phyloP scores from a whole-genome alignment of 2,888 invertebrate species.

The Cerceris rybyensis region DNA sequence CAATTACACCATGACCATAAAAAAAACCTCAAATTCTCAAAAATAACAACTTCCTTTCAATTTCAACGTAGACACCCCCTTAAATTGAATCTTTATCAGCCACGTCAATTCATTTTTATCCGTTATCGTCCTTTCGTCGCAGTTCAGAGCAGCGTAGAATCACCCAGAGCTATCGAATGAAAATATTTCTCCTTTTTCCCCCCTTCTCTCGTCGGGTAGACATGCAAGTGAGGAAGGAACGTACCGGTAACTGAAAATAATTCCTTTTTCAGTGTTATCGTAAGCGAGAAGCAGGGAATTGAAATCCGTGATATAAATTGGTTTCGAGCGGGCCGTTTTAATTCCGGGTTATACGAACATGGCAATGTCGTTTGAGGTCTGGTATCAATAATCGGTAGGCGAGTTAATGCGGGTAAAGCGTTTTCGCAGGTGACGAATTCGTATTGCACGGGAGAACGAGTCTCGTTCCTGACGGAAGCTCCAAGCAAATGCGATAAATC shows the following conservation, averaged over 20 bases:
- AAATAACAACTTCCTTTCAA: too few species aligned
- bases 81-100: too few species aligned
- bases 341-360: constrained; percentile 48
- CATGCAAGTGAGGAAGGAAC: too few species aligned
- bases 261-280: constrained; percentile 45
- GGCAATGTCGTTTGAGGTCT: constrained; percentile 44
- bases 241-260: constrained; percentile 25
- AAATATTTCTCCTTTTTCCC: too few species aligned
- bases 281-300: constrained; percentile 31
- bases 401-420: constrained; percentile 57
- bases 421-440: constrained; percentile 45
- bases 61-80: too few species aligned
- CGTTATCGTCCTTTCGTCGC: too few species aligned
- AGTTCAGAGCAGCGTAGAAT: too few species aligned
- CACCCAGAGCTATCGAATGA: too few species aligned
- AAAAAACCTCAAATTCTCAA: too few species aligned
- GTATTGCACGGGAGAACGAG: constrained; percentile 20
- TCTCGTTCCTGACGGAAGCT: constrained; percentile 31
- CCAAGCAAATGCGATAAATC: neutral
- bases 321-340: constrained; percentile 58
- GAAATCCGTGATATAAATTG: constrained; percentile 57
- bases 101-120: too few species aligned
- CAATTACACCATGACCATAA: too few species aligned
- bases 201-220: too few species aligned
- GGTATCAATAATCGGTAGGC: constrained; percentile 59